Conservation (phyloP, 2,797 vertebrate genomes). For the Myotis planiceps region DNA sequence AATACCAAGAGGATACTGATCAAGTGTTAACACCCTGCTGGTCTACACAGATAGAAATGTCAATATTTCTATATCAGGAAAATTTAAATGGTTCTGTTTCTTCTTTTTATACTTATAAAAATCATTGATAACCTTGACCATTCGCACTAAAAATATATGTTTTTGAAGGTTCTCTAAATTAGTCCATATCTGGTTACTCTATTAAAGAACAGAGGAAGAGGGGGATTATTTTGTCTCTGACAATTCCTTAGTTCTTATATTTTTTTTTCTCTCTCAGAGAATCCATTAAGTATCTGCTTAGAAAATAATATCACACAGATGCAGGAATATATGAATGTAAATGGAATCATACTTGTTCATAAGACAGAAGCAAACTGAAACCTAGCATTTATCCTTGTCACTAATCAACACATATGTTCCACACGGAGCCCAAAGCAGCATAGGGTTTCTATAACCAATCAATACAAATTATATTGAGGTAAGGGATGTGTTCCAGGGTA, state of each 20-base stretch:
- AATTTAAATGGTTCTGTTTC: background rate
- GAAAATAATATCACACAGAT: background rate
- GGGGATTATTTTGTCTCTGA: background rate
- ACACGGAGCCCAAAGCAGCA: background rate
- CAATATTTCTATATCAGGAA: background rate
- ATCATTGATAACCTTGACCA: background rate
- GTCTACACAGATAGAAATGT: background rate
- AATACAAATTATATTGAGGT: background rate
- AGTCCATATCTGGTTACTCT: background rate
- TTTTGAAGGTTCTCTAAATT: background rate
- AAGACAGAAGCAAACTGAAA: background rate
- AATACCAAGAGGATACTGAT: background rate
- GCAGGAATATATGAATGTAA: background rate
- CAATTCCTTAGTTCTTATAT: background rate
- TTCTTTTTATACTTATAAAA: background rate
- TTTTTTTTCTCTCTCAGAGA: background rate
- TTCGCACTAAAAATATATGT: background rate
- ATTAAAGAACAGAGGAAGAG: background rate
- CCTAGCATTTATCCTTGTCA: background rate
- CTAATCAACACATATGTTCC: background rate
- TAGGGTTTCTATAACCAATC: background rate
- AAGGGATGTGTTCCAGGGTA: fast-evolving
- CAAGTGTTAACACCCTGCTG: background rate
- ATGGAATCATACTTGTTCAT: background rate
- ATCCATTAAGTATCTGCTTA: background rate